Base-by-base conservation (phyloP, 2,888 invertebrate genomes). In the Lasioglossum lativentre region DNA sequence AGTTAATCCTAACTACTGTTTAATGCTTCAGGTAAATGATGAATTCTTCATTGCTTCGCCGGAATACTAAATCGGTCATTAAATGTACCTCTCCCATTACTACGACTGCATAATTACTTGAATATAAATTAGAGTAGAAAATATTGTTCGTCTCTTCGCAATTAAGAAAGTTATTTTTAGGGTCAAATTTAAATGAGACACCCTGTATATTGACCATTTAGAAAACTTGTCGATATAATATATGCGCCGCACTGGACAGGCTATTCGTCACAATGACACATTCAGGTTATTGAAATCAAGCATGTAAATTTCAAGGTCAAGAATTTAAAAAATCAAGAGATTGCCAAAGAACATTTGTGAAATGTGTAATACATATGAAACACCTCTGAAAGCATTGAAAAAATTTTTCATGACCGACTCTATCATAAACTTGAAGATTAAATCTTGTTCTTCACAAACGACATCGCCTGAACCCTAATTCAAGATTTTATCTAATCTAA, bases 241-340 rank as follows among this genome's bases (percentile, higher is more conserved):
- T 68, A 6, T 34, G 27, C 6, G 5, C n/a, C 27, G 16, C 70
- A 80, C 56, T 27, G 70, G 68, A 70, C 12, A 19, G 42, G 8
- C 52, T 40, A 80, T 70, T 56, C 42, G 27, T 80, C 30, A 75
- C n/a, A n/a, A 27, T 59, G 75, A 80, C 52, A 42, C 6, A 56
- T 45, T 80, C 34, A 56, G 34, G 34, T 19, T 75, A 75, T 34
- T 70, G 34, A 16, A 75, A 75, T 34, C 40, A n/a, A 5, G 19
- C n/a, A n/a, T 4, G 66, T 16, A 68, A 45, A 80, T 80, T 70
- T 45, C 30, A 45, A 75, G 75, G 70, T 45, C 68, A 45, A n/a
- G n/a, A 16, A 34, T 66, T 8, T 38, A 23, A 66, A 56, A n/a
- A 19, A 66, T 66, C 19, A 34, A 30, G 30, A 66, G 66, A 30